A percentile compares a stretch with the other conserved stretches of the same genome.
These are phyloP conservation scores for Stenopsyche tienmushanensis DNA, from an alignment of 1,140 invertebrate genomes.

Conservation along the genomic window DNA sequence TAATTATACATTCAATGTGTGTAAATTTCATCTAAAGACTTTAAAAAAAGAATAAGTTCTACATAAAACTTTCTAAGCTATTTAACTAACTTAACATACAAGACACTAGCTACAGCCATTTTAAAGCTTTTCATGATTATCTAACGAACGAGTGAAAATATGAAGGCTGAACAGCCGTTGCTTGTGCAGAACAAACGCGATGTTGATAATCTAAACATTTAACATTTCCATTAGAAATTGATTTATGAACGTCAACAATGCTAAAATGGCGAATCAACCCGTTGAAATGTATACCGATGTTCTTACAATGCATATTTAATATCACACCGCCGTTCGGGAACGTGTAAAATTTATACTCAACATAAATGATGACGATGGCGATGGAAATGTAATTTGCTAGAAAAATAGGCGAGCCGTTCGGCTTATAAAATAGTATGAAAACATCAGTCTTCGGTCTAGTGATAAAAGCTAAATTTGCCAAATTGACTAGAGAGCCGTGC, in stretches of 20 bases:
- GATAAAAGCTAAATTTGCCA: slow-evolving; percentile 37
- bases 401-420: slow-evolving; percentile 36
- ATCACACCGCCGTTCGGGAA: not conserved
- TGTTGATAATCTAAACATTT: no score
- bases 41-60: slow-evolving; percentile 26
- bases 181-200: not conserved
- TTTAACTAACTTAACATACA: slow-evolving; percentile 40
- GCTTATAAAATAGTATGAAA: slow-evolving; percentile 41
- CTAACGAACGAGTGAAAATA: slow-evolving; percentile 36
- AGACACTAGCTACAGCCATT: slow-evolving; percentile 42
- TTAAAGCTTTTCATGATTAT: slow-evolving; percentile 43
- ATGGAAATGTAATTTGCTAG: slow-evolving; percentile 24
- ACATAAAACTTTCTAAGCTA: slow-evolving; percentile 37
- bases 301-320: no score
- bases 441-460: slow-evolving; percentile 41
- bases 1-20: slow-evolving; percentile 7
- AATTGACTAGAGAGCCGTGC: slow-evolving; percentile 29
- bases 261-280: no score
- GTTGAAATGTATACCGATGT: no score
- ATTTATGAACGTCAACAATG: no score
- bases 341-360: not conserved
- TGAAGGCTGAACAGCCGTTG: slow-evolving; percentile 11
- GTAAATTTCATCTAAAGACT: slow-evolving; percentile 39
- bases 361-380: not conserved
- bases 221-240: no score